These are phyloP conservation scores for Panthera tigris DNA, from an alignment of 2,113 vertebrate species.

Conservation along the genomic window DNA sequence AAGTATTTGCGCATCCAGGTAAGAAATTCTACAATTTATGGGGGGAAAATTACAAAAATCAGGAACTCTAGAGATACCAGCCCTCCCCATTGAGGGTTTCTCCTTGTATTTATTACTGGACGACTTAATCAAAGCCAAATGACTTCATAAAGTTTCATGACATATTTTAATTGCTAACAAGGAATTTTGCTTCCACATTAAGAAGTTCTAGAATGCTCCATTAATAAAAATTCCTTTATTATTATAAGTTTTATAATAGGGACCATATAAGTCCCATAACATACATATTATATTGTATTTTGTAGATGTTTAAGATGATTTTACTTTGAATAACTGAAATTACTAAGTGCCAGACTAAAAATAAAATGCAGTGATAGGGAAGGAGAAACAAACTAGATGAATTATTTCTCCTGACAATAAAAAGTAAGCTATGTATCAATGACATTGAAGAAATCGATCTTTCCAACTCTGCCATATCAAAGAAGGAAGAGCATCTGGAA, in stretches of 20 bases:
- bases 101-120: neutral
- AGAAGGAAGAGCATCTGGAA: neutral
- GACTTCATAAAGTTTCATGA: neutral
- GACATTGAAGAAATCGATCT: neutral
- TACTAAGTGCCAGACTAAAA: conserved; percentile 46
- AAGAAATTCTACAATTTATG: neutral
- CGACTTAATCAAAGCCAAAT: conserved; percentile 5
- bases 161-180: neutral
- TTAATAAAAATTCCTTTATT: conserved; percentile 35
- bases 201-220: neutral
- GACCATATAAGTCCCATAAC: neutral
- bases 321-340: conserved; percentile 41
- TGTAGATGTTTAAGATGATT: neutral
- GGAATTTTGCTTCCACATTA: neutral
- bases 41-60: neutral
- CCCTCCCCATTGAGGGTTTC: neutral
- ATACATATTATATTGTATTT: neutral
- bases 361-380: neutral
- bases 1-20: neutral
- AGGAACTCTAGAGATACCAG: neutral
- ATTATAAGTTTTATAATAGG: conserved; percentile 8
- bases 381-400: neutral
- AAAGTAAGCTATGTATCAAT: neutral
- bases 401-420: neutral
- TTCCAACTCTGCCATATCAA: neutral